phyloP scores from a whole-genome alignment of 2,797 vertebrate species.

The Lycodopsis pacificus region DNA sequence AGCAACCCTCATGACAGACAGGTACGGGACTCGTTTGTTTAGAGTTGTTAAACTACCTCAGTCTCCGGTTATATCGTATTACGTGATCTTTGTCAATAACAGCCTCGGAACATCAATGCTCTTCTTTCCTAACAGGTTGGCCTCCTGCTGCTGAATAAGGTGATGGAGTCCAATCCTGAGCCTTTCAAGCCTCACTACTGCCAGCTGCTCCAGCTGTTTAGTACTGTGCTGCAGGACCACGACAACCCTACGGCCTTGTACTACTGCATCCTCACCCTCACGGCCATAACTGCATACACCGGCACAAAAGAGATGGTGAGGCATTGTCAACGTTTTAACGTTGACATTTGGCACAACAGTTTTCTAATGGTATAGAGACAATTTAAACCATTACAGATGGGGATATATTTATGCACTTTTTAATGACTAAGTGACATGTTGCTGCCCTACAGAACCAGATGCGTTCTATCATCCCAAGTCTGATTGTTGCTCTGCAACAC shows the following conservation, averaged over 20 bases:
- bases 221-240: conserved; percentile 83
- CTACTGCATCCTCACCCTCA: conserved; percentile 89
- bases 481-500: conserved; percentile 85
- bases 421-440: conserved; percentile 8
- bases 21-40: conserved; percentile 71
- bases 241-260: conserved; percentile 85
- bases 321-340: neutral
- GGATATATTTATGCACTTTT: neutral
- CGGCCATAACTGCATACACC: conserved; percentile 82
- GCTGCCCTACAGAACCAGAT: conserved; percentile 83
- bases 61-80: neutral
- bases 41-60: neutral
- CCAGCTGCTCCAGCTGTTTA: conserved; percentile 88
- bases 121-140: conserved; percentile 80
- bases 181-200: conserved; percentile 86
- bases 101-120: neutral
- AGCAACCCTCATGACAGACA: conserved; percentile 85
- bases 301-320: conserved; percentile 89
- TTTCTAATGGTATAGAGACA: neutral
- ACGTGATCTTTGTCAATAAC: neutral
- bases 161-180: conserved; percentile 88
- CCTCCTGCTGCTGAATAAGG: conserved; percentile 88
- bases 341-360: neutral
- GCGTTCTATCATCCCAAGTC: conserved; percentile 86
- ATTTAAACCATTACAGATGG: neutral